A percentile compares a stretch with the other conserved stretches of the same genome.
Evolutionary conservation across 2,888 invertebrate genomes (phyloP).

Genomic region (Drosophila tanythrix): DNA sequence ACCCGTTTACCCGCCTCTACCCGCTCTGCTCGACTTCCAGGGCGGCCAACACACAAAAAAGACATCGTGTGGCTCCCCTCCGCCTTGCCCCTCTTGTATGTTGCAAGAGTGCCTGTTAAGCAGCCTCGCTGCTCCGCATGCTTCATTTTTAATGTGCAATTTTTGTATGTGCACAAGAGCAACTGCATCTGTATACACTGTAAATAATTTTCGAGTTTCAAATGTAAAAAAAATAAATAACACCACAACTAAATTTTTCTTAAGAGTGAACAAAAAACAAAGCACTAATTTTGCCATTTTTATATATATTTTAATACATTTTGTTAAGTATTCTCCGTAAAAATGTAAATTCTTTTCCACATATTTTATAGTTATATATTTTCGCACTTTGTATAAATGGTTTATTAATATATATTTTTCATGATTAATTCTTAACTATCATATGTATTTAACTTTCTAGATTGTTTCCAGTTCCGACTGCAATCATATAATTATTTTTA

Average conservation of each 20-base stretch:
- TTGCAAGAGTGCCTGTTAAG: constrained; percentile 14
- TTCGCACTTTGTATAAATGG: too few species aligned
- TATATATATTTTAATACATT: background rate
- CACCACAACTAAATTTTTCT: too few species aligned
- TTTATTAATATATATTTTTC: too few species aligned
- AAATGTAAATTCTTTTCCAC: background rate
- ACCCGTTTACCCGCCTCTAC: constrained; percentile 6
- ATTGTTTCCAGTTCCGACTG: background rate
- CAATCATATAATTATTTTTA: background rate
- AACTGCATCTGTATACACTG: constrained; percentile 23
- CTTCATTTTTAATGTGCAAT: constrained; percentile 77
- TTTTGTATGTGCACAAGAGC: constrained; percentile 26
- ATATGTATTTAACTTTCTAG: too few species aligned
- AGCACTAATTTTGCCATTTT: background rate
- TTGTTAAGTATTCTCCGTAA: background rate
- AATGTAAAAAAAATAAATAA: background rate
- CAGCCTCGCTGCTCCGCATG: constrained; percentile 56
- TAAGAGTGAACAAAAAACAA: background rate
- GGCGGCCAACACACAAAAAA: constrained; percentile 61
- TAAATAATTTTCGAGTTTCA: background rate
- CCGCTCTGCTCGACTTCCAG: background rate
- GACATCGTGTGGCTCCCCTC: constrained; percentile 56
- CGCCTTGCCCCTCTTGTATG: background rate
- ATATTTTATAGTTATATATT: background rate
- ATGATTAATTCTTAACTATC: background rate